Evolutionary conservation across 2,888 invertebrate species (phyloP), one percentile per base, ranked within the genome.

Genomic region (Euphydryas editha): DNA sequence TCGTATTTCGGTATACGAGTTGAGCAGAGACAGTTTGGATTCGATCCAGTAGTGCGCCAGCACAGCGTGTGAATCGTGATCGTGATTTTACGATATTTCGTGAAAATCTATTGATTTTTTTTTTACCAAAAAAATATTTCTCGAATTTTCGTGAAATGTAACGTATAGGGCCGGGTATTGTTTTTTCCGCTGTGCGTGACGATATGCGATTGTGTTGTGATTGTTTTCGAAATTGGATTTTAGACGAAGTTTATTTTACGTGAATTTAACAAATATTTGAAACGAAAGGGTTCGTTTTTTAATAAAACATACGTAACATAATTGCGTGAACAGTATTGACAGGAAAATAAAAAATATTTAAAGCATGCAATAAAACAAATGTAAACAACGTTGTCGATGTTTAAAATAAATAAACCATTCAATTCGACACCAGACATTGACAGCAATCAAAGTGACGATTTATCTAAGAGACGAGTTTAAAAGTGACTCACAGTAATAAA

Each of bases 21-120:
- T 78, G 81, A 83, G 87, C 86, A 81, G 88, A 86, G 91, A 92
- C 90, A 90, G 87, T 88, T 92, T 91, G 91, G 90, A 90, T 75
- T 78, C 78, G 82, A 83, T 90, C 92, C 92, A 92, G 92, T 91
- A 49, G 59, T 67, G 72, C 74, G 74, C 73, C 71, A 68, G 73
- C 70, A 72, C 72, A 73, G 62, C 65, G 56, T 63, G 49, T 30
- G 30, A 30, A 62, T 61, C 67, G 59, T 63, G 60, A 71, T 69
- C 69, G 71, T 68, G 58, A 59, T 59, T 65, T 44, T 24, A 54
- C 55, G n/a, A 20, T 54, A 39, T 18, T 37, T 30, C 30, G 4
- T 30, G 8, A 30, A 30, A 30, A 30, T 30, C n/a, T n/a, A n/a
- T 24, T 6, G 24, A 24, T 24, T 4, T 24, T 30, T 30, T 7